phyloP scores from a whole-genome alignment of 37 sponge, comb jelly and placozoan species.

The Dysidea cf. avara region DNA sequence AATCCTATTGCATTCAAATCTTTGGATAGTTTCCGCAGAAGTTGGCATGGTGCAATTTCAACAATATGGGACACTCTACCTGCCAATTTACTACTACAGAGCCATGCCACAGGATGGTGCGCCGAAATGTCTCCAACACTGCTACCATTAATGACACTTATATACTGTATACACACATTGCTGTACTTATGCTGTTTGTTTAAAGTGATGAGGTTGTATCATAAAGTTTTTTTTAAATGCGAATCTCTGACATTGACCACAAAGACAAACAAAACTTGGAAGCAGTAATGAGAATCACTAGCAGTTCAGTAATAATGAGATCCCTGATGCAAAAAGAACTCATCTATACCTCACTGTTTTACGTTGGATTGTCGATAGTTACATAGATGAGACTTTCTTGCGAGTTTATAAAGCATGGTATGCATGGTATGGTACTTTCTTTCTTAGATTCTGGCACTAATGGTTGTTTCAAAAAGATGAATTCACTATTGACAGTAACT shows the following conservation, averaged over 20 bases:
- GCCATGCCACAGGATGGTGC: too few species aligned
- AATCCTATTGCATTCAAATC: too few species aligned
- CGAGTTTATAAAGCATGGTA: constrained; percentile 30
- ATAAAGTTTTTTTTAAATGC: too few species aligned
- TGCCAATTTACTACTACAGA: too few species aligned
- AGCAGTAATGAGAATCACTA: constrained; percentile 14
- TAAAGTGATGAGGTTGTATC: too few species aligned
- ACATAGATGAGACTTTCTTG: constrained; percentile 12
- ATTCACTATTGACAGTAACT: constrained; percentile 27
- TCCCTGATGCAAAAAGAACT: constrained; percentile 41
- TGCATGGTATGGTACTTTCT: constrained; percentile 42
- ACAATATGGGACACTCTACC: too few species aligned
- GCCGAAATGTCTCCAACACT: too few species aligned
- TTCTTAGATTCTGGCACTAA: constrained; percentile 37
- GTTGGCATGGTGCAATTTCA: too few species aligned
- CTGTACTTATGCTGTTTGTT: too few species aligned
- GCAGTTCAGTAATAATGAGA: background rate
- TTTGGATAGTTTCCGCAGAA: too few species aligned
- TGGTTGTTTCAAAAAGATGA: constrained; percentile 12
- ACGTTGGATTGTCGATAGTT: constrained; percentile 28
- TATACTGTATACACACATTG: too few species aligned
- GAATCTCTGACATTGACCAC: constrained; percentile 23
- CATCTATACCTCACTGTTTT: background rate
- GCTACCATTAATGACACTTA: too few species aligned
- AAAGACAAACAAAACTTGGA: constrained; percentile 60